Evolutionary conservation across 2,113 vertebrate genomes (phyloP), one percentile per base, ranked within the genome.

Genomic region (Salvelinus fontinalis): DNA sequence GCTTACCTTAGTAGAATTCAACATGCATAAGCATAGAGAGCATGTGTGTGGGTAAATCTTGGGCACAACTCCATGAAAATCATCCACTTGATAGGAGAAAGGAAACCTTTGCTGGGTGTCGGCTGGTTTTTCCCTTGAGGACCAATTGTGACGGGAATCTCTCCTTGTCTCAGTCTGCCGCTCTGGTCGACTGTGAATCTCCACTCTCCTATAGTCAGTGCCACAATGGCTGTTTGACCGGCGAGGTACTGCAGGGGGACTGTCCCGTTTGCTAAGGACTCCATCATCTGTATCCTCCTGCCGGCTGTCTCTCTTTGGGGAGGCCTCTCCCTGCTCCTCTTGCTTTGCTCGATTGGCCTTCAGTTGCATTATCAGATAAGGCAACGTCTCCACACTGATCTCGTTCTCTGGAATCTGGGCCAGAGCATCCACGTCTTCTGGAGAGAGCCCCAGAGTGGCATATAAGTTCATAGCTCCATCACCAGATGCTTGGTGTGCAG

Each of bases 321-420:
- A 68, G 16, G 29, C 18, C 16, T 68, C 18, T 9, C 67, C 20
- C 67, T 68, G 67, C 31, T n/a, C 67, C 20, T 68, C 67, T 68
- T 68, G 16, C 31, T 68, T 31, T 31, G 67, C 67, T 68, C 67
- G 67, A 3, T 44, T 68, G 20, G 67, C 29, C 91, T 99, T 98
- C 91, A 99, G 95, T 90, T 98, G 96, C 91, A 96, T 95, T 94
- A 99, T 95, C 91, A 99, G 96, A 82, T 94, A 95, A 60, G 97
- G 98, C 92, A 99, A 95, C 81, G 97, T 97, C 90, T 99, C 97
- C 93, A 97, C 95, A 70, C 96, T 98, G 80, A 99, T 97, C 88
- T 97, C 96, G 81, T 98, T 96, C 88, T 98, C 98, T 18, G 97
- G 97, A 92, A 98, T 96, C 82, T 97, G 95, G 79, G 96, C 97